A percentile compares a stretch with the other conserved stretches of the same genome.
phyloP scores from a whole-genome alignment of 2,797 vertebrate genomes.

The Sebastes ruberrimus region DNA sequence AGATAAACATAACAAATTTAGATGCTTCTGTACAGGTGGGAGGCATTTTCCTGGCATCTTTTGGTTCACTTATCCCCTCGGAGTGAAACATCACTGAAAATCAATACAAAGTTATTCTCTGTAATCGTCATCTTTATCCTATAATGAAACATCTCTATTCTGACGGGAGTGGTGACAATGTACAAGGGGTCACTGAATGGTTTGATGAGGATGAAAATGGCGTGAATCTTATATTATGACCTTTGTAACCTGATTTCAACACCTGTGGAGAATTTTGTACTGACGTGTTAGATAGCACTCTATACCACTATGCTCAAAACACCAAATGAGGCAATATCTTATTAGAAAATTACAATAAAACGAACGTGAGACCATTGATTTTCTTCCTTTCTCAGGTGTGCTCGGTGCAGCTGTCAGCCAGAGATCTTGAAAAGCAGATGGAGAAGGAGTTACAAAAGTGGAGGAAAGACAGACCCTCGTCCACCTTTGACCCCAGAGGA shows the following conservation, averaged over 20 bases:
- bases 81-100: background rate
- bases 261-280: background rate
- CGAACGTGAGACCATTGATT: background rate
- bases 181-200: background rate
- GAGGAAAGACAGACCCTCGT: slow-evolving; percentile 78
- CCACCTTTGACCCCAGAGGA: slow-evolving; percentile 81
- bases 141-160: background rate
- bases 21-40: background rate
- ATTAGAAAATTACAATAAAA: background rate
- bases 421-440: slow-evolving; percentile 83
- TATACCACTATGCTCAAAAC: background rate
- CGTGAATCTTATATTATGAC: background rate
- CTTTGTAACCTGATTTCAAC: background rate
- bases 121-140: background rate
- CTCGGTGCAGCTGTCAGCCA: slow-evolving; percentile 81
- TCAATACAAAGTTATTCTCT: background rate
- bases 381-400: slow-evolving; percentile 79
- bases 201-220: background rate
- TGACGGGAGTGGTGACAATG: background rate
- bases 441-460: slow-evolving; percentile 83
- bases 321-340: background rate
- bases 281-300: background rate
- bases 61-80: background rate
- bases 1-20: background rate
- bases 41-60: background rate